phyloP scores from a whole-genome alignment of 2,888 invertebrate genomes.

The Tenthredo scrophulariae region DNA sequence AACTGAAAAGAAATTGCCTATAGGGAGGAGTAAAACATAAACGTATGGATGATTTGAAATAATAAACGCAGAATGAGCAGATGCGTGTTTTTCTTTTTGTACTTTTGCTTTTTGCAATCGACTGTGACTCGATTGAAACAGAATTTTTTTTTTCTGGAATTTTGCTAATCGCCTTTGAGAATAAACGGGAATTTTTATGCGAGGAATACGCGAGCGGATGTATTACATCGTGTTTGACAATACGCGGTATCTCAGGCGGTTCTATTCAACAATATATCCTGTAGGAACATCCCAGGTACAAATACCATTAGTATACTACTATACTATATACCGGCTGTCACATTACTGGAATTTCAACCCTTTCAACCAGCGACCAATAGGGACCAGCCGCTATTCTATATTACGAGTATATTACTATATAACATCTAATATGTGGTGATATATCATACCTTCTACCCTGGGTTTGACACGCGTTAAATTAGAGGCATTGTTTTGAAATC shows the following conservation, averaged over 20 bases:
- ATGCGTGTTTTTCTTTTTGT: neutral
- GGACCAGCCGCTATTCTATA: neutral
- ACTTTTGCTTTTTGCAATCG: neutral
- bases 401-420: neutral
- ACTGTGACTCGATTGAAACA: neutral
- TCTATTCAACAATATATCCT: neutral
- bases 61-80: neutral
- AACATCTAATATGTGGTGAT: neutral
- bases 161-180: neutral
- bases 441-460: neutral
- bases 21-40: neutral
- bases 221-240: neutral
- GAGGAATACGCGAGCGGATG: neutral
- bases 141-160: no score
- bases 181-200: neutral
- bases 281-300: conserved; percentile 2
- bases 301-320: conserved; percentile 13
- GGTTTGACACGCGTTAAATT: conserved; percentile 13
- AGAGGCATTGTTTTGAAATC: neutral
- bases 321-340: neutral
- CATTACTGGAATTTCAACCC: conserved; percentile 37
- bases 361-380: neutral
- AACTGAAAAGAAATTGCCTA: neutral
- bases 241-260: neutral
- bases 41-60: neutral